Percentiles rank a stretch among this genome's conserved stretches.
Evolutionary conservation across 2,888 invertebrate genomes (phyloP).

Genomic region (Acronicta alni): DNA sequence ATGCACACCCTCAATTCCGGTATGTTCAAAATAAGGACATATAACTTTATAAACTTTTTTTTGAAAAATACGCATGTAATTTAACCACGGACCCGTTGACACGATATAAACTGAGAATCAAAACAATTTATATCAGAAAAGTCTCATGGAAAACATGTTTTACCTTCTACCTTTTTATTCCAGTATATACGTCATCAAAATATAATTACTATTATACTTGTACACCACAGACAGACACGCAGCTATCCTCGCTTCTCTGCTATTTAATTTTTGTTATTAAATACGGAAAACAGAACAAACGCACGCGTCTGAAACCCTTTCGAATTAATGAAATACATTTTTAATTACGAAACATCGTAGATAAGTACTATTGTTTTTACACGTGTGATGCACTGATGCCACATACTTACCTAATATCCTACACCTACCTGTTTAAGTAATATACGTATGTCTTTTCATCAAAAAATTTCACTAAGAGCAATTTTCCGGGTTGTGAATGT

Average conservation of each 20-base stretch:
- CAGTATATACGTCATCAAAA: no score
- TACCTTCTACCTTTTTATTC: no score
- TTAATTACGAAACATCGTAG: constrained; percentile 27
- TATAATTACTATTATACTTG: no score
- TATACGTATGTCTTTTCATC: constrained; percentile 55
- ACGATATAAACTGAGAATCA: no score
- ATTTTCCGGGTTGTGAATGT: constrained; percentile 76
- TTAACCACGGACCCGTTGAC: no score
- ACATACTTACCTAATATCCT: constrained; percentile 15
- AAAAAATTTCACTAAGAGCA: constrained; percentile 66
- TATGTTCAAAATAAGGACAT: no score
- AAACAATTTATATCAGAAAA: no score
- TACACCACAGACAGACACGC: no score
- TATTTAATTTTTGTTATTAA: constrained; percentile 1
- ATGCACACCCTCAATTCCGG: no score
- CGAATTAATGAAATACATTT: constrained; percentile 13
- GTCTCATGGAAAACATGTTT: no score
- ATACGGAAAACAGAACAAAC: background rate
- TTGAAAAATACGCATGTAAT: no score
- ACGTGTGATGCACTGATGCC: background rate
- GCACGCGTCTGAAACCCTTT: constrained; percentile 3
- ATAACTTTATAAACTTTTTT: no score
- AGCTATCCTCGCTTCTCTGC: background rate
- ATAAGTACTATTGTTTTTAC: constrained; percentile 16
- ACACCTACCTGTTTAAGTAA: constrained; percentile 36